phyloP scores from a whole-genome alignment of 2,888 invertebrate species.

The Abscondita cerata region DNA sequence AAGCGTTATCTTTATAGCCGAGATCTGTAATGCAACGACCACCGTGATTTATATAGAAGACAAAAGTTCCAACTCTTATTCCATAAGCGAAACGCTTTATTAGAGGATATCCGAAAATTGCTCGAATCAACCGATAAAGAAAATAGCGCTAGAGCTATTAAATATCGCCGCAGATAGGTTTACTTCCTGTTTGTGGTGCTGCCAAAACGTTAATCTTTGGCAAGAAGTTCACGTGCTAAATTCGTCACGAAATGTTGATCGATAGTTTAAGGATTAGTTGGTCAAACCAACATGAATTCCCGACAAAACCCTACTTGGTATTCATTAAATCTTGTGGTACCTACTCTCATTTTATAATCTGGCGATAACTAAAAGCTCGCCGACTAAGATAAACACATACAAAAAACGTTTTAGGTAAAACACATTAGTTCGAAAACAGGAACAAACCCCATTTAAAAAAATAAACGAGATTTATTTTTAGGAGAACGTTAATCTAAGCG shows the following conservation, averaged over 20 bases:
- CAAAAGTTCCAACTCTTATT: constrained; percentile 41
- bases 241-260: constrained; percentile 38
- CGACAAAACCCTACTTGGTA: constrained; percentile 29
- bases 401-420: too few species aligned
- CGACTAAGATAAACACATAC: too few species aligned
- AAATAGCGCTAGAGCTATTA: constrained; percentile 41
- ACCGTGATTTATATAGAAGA: constrained; percentile 44
- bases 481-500: neutral
- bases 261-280: constrained; percentile 37
- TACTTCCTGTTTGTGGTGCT: constrained; percentile 37
- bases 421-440: neutral
- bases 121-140: constrained; percentile 42
- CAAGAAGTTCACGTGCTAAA: constrained; percentile 33
- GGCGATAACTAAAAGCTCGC: neutral
- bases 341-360: constrained; percentile 13
- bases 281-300: constrained; percentile 30
- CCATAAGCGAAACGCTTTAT: constrained; percentile 43
- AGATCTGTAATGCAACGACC: constrained; percentile 16
- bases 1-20: constrained; percentile 29
- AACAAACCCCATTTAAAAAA: neutral
- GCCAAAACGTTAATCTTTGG: constrained; percentile 40
- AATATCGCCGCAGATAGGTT: constrained; percentile 39
- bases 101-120: constrained; percentile 44
- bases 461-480: neutral
- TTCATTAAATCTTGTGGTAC: constrained; percentile 26